Percentiles rank a stretch among this genome's conserved stretches.
Evolutionary conservation across 2,113 vertebrate genomes (phyloP).

Genomic region (Mobula birostris): DNA sequence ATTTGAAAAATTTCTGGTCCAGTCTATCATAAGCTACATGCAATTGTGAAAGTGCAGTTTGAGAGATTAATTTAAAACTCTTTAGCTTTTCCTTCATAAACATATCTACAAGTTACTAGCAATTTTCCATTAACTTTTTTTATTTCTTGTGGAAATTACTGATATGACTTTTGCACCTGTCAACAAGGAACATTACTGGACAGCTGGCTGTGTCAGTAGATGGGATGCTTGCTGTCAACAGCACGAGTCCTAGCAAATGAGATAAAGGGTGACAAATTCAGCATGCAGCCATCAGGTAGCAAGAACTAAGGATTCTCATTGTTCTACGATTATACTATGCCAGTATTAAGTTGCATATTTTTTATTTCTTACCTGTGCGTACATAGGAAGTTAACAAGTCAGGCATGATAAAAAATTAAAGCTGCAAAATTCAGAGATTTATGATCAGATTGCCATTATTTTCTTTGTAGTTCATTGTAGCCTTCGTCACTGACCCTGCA

Average conservation of each 20-base stretch:
- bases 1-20: too few species aligned
- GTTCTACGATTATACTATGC: background rate
- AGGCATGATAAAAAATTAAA: background rate
- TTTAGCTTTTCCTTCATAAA: background rate
- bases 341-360: constrained; percentile 5
- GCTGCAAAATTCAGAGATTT: background rate
- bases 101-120: background rate
- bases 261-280: constrained; percentile 37
- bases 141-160: constrained; percentile 25
- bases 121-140: constrained; percentile 1
- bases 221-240: constrained; percentile 22
- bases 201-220: constrained; percentile 22
- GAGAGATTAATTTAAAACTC: background rate
- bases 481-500: background rate
- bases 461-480: background rate
- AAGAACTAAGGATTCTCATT: constrained; percentile 54
- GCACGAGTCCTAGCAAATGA: background rate
- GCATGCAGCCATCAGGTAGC: constrained; percentile 73
- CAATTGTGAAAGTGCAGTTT: background rate
- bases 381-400: background rate
- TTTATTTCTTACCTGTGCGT: background rate
- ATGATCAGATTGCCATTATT: background rate
- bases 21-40: background rate
- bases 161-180: constrained; percentile 31
- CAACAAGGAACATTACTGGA: constrained; percentile 19